Evolutionary conservation across 2,113 vertebrate genomes (phyloP).

Genomic region (Garra rufa): DNA sequence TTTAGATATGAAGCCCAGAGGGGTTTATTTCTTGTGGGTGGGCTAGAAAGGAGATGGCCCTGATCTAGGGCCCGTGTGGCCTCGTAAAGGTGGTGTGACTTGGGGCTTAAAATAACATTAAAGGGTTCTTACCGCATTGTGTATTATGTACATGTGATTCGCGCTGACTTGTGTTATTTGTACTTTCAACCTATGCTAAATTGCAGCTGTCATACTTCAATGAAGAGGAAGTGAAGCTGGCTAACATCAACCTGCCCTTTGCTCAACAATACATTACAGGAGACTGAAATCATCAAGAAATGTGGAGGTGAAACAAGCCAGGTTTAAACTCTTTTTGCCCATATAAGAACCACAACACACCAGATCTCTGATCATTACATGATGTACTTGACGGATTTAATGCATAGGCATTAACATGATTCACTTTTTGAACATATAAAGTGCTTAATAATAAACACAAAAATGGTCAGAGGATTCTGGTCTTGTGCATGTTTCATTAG

Average conservation of each 20-base stretch:
- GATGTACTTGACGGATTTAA: neutral
- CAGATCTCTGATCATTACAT: neutral
- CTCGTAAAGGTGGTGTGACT: slow-evolving; percentile 33
- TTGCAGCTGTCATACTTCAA: slow-evolving; percentile 46
- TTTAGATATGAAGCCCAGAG: slow-evolving; percentile 34
- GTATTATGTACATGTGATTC: slow-evolving; percentile 23
- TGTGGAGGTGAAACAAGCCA: neutral
- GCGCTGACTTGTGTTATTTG: slow-evolving; percentile 51
- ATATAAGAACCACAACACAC: neutral
- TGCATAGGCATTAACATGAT: neutral
- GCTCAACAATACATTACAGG: slow-evolving; percentile 16
- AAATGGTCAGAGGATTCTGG: too few relatives aligned
- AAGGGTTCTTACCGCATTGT: slow-evolving; percentile 23
- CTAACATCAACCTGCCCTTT: slow-evolving; percentile 22
- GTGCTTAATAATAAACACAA: too few relatives aligned
- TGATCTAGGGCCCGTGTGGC: slow-evolving; percentile 31
- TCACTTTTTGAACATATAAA: too few relatives aligned
- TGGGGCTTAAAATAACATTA: slow-evolving; percentile 12
- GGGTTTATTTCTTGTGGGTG: slow-evolving; percentile 40
- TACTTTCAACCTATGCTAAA: slow-evolving; percentile 43
- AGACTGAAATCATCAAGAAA: slow-evolving; percentile 4
- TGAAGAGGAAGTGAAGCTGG: slow-evolving; percentile 39
- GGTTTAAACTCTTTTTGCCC: neutral
- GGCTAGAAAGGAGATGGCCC: slow-evolving; percentile 34
- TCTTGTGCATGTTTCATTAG: too few relatives aligned